phyloP scores from a whole-genome alignment of 2,797 vertebrate species.

The Enteromius radiatus region DNA sequence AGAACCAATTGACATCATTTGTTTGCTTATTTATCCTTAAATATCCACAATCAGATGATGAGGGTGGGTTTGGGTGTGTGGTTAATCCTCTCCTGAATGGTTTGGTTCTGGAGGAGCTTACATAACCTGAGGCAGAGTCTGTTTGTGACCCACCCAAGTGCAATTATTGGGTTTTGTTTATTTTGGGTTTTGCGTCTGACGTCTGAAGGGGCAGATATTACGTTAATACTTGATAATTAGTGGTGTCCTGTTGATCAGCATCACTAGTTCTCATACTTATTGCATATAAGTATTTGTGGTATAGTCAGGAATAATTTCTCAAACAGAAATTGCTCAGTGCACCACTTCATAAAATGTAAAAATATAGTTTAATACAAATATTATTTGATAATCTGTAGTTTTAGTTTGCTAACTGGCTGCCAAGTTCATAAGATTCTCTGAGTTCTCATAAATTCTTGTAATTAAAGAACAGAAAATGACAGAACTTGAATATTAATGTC shows the following conservation, averaged over 20 bases:
- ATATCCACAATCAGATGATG: background rate
- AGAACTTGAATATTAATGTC: constrained; percentile 32
- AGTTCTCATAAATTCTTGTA: background rate
- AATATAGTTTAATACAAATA: background rate
- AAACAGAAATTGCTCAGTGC: background rate
- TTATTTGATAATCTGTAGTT: background rate
- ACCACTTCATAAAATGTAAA: background rate
- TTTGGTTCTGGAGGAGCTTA: background rate
- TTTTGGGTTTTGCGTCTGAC: background rate
- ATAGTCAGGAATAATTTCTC: background rate
- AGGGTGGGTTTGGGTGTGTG: background rate
- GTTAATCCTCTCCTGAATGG: background rate
- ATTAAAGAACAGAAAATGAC: constrained; percentile 17
- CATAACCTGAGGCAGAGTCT: background rate
- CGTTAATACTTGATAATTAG: background rate
- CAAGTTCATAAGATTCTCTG: background rate
- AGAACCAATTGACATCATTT: background rate
- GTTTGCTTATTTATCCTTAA: background rate
- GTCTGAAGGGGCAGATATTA: background rate
- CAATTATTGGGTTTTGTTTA: constrained; percentile 12
- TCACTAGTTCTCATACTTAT: background rate
- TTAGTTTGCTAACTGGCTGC: background rate
- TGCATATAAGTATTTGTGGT: background rate
- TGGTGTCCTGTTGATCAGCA: background rate
- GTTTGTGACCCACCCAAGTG: background rate